Conservation (phyloP, 2,797 vertebrate genomes). For the Fundulus diaphanus region DNA sequence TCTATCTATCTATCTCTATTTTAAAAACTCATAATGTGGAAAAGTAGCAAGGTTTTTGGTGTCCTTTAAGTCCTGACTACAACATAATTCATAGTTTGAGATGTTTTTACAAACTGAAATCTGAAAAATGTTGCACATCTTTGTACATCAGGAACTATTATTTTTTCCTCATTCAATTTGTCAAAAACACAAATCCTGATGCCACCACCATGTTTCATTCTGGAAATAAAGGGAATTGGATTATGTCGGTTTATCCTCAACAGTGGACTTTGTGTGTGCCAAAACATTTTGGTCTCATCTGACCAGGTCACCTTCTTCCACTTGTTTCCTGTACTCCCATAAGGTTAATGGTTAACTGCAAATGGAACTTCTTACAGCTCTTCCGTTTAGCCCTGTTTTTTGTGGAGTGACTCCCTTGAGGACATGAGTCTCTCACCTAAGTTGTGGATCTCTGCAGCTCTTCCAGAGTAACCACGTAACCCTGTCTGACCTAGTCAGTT, state of each 20-base stretch:
- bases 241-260: not conserved
- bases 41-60: not conserved
- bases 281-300: not conserved
- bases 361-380: too few relatives aligned
- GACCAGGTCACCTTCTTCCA: not conserved
- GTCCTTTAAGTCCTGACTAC: not conserved
- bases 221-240: not conserved
- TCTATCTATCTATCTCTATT: too few relatives aligned
- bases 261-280: not conserved
- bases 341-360: too few relatives aligned
- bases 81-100: too few relatives aligned
- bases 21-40: constrained; percentile 4
- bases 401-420: too few relatives aligned
- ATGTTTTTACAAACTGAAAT: too few relatives aligned
- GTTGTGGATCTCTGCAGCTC: too few relatives aligned
- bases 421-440: too few relatives aligned
- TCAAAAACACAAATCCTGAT: not conserved
- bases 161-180: not conserved
- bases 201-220: not conserved
- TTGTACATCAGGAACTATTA: not conserved
- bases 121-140: not conserved
- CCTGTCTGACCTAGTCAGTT: too few relatives aligned
- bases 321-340: too few relatives aligned
- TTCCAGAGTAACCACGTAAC: too few relatives aligned
- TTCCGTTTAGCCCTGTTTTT: too few relatives aligned